phyloP scores from a whole-genome alignment of 2,888 invertebrate genomes.

The Paralinhomoeus sp. region DNA sequence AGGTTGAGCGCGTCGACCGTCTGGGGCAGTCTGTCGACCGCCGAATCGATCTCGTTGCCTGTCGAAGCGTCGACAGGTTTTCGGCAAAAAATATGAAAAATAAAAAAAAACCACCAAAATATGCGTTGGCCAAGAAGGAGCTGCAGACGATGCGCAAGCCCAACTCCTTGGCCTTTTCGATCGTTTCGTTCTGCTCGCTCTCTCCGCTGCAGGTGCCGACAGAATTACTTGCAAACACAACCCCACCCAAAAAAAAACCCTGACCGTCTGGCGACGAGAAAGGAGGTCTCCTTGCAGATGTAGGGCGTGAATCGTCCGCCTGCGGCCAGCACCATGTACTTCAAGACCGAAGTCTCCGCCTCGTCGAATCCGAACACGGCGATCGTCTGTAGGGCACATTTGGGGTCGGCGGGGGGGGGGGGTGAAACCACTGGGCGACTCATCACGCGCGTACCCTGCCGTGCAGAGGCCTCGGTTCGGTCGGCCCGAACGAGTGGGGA shows the following conservation, averaged over 20 bases:
- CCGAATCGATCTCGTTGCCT: too few species aligned
- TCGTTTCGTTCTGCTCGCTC: slow-evolving; percentile 65
- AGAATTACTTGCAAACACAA: too few species aligned
- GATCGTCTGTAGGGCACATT: slow-evolving; percentile 42
- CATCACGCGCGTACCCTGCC: too few species aligned
- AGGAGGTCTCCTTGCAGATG: slow-evolving; percentile 33
- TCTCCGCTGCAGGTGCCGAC: slow-evolving; percentile 3
- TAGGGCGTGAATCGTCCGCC: slow-evolving; percentile 54
- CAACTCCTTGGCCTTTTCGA: slow-evolving; percentile 70
- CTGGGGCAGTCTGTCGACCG: too few species aligned
- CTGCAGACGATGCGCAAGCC: slow-evolving; percentile 61
- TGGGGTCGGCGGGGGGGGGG: too few species aligned
- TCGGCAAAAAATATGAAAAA: too few species aligned
- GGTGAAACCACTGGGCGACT: too few species aligned
- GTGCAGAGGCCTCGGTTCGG: slow-evolving; percentile 27
- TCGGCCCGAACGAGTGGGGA: slow-evolving; percentile 35
- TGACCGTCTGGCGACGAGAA: slow-evolving; percentile 33
- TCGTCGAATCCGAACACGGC: slow-evolving; percentile 66
- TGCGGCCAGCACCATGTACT: slow-evolving; percentile 56
- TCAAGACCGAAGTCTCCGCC: slow-evolving; percentile 56
- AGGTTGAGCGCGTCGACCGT: too few species aligned
- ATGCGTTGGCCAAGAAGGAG: slow-evolving; percentile 15
- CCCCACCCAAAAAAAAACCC: too few species aligned
- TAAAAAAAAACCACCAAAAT: too few species aligned
- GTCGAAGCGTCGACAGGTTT: too few species aligned